Base-by-base conservation (phyloP, 2,113 vertebrate genomes). In the Crotalus horridus region DNA sequence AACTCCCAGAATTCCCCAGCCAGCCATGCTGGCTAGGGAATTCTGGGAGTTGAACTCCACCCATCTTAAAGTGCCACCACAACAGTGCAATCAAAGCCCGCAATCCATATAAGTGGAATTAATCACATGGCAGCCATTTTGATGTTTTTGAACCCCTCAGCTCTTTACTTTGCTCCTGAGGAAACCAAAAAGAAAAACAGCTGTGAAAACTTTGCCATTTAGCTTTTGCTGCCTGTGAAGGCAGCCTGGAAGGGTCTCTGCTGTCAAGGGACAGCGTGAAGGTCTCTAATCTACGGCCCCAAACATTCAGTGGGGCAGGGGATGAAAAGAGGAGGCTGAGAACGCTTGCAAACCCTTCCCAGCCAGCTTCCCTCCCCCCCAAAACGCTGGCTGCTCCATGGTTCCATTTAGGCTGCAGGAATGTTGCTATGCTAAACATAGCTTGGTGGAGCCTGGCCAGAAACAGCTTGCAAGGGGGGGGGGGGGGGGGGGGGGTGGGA, bases 401-500 rank as follows among this genome's bases (percentile, higher is more conserved):
- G 33, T 53, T 48, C 59, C 5, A 55, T 81, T 24, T 54, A 54
- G 51, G 61, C 64, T 85, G 53, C 87, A 58, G 91, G 87, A 92
- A 85, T 92, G 87, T 89, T 43, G 89, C 87, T 92, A 64, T 56
- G 81, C 89, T 93, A 56, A 81, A 58, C 24, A 74, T 74, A 91
- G 89, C 89, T 56, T 24, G 1, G 6, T 59, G 85, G 92, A 81
- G 59, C 8, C 59, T 2, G 54, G 85, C 89, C 92, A 93, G 89
- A 24, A 12, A 85, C 24, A 7, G 85, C 21, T 87, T 0, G 29
- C 1, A 15, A 33, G 29, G 64, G 20, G 89, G 13, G 20, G 1
- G 0, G 21, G 20, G 1, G 0, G 21, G 6, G 2, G 15, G 3
- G 29, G 12, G 9, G 2, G 13, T 11, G 11, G 56, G 20, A 21